Base-by-base conservation (phyloP, 2,113 vertebrate genomes). In the Gobiocypris rarus region DNA sequence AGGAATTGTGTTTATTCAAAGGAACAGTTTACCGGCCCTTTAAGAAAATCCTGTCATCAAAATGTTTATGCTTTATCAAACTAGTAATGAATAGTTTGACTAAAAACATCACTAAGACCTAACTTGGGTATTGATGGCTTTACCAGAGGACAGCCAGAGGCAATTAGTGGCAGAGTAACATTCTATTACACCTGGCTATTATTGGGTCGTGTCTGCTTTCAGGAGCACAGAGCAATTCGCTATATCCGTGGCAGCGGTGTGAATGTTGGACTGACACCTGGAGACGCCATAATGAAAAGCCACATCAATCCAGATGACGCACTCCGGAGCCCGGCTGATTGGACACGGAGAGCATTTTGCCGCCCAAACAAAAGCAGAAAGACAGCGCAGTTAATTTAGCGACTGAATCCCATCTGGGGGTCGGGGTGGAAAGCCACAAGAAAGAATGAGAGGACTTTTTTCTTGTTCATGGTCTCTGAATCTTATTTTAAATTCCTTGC, bases 331-430 rank as follows among this genome's bases (percentile, higher is more conserved):
- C 73, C 34, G 61, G 48, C 56, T 71, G 54, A 88, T 89, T 84
- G 87, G 85, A 87, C 76, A 83, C 4, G 74, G 71, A 73, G 61
- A 69, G 81, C 58, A 71, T 73, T 71, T 70, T 86, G 84, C 75
- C 71, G 19, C n/a, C 52, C 61, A 77, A 86, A 88, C 83, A 87
- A 87, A 87, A 83, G 43, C 34, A 15, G 58, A 69, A 74, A 54
- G 77, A 79, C 75, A 11, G 61, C 77, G 65, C 88, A 84, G 77
- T 78, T 88, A 86, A 88, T 90, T 87, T 78, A 24, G 78, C 59
- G 24, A 83, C 43, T 75, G 52, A 56, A 67, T 82, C 43, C 48
- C 73, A 50, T 82, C 69, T 75, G 41, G 28, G 38, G 52, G 50
- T 54, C 67, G 75, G 41, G 48, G 83, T 83, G 31, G 48, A 80